Evolutionary conservation across 1,140 invertebrate species (phyloP), one percentile per base, ranked within the genome.

Genomic region (Grapholita molesta): DNA sequence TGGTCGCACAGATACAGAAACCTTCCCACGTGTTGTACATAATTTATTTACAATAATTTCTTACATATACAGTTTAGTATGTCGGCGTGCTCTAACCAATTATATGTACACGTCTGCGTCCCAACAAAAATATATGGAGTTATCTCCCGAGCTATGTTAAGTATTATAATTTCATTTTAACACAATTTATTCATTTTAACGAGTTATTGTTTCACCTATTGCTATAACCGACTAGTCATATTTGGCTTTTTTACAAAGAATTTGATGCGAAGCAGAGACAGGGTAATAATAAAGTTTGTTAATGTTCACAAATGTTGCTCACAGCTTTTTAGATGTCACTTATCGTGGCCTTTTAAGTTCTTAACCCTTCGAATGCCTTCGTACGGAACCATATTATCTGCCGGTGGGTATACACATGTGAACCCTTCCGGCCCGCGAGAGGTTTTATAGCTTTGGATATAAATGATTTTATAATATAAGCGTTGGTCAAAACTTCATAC

Each of bases 121-220:
- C 24, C 23, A 57, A 57, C 53, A 57, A 57, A 57, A 57, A 57
- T 57, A 57, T 57, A 57, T 5, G 12, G 53, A 57, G 53, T 30
- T 8, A 3, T 11, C 53, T 25, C 53, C 24, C 12, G 53, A 25
- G 12, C 23, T 57, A 57, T 57, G 24, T 57, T 57, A 57, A 57
- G 24, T 57, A 57, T 57, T 57, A 57, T 57, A 57, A 25, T 57
- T 57, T 57, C 24, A 57, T 57, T 57, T 23, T 23, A 57, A 57
- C 53, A 57, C 53, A 28, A 57, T 57, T 57, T 25, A 25, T 57
- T 57, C 53, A 57, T 57, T 57, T 28, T 57, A 57, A 57, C 53
- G 28, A 57, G 12, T 57, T 57, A 57, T 57, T 57, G 24, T 57
- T 57, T 57, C 53, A 57, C 53, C 53, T 57, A 25, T 57, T 57